Evolutionary conservation across 2,113 vertebrate genomes (phyloP).

Genomic region (Oreochromis tanganicae): DNA sequence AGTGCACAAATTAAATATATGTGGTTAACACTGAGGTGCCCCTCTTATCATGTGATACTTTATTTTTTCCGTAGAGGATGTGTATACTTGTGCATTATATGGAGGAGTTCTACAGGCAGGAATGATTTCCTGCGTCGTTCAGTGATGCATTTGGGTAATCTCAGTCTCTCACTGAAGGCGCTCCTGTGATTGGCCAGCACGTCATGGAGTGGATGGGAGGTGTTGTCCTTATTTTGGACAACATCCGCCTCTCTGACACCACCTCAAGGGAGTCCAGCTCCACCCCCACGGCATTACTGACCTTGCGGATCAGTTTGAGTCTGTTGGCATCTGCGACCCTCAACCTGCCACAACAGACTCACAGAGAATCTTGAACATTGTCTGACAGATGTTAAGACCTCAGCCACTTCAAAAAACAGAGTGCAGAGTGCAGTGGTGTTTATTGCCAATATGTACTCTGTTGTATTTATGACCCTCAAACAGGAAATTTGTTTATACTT

Average conservation of each 20-base stretch:
- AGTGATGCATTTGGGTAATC: neutral
- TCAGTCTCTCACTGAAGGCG: fast-evolving
- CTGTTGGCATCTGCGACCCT: neutral
- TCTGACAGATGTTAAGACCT: neutral
- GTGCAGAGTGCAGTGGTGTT: neutral
- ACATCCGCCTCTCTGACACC: neutral
- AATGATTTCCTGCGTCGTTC: neutral
- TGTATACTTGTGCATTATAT: neutral
- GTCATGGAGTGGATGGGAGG: neutral
- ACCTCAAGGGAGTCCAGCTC: neutral
- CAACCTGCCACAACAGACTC: neutral
- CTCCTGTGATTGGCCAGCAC: neutral
- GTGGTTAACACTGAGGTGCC: neutral
- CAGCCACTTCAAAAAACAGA: neutral
- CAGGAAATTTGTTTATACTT: neutral
- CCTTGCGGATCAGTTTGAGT: neutral
- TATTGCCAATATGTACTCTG: neutral
- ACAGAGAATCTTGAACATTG: neutral
- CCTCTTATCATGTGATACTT: neutral
- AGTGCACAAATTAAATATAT: neutral
- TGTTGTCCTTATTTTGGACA: neutral
- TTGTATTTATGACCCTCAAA: neutral
- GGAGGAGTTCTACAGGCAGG: neutral
- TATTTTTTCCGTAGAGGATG: neutral
- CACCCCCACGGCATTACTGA: neutral